phyloP scores from a whole-genome alignment of 2,113 vertebrate genomes.

The Dipodomys stephensi region DNA sequence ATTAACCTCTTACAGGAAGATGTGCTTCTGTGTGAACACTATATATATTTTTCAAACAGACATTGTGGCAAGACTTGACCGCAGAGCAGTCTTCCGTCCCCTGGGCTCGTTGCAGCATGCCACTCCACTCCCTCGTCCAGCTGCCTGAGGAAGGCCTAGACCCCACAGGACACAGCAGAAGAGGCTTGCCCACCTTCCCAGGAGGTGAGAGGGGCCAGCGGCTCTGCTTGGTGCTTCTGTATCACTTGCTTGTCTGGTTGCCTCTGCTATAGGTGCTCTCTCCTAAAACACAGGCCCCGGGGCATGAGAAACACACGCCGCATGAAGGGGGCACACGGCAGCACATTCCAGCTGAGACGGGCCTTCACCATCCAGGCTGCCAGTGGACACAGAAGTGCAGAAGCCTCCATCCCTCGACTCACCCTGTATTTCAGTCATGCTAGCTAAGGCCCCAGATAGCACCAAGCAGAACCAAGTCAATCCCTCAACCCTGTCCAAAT shows the following conservation, averaged over 20 bases:
- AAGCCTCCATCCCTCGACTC: background rate
- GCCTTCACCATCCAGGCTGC: background rate
- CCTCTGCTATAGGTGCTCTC: background rate
- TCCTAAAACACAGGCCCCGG: background rate
- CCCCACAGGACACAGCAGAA: background rate
- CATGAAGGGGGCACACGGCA: background rate
- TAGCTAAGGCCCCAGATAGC: background rate
- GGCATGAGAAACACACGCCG: background rate
- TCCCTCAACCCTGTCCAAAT: background rate
- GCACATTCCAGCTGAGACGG: fast-evolving
- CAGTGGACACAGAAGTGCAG: background rate
- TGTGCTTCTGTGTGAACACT: background rate
- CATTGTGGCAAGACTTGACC: no score
- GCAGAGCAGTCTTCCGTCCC: background rate
- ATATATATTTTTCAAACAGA: background rate
- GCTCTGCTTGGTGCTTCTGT: background rate
- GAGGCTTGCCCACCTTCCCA: no score
- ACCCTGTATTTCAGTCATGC: background rate
- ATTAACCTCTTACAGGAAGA: background rate
- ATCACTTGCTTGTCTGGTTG: no score
- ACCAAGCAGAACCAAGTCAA: background rate
- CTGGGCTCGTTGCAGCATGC: no score
- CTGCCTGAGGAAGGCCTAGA: background rate
- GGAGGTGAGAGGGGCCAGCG: background rate
- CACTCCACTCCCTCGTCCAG: no score